Base-by-base conservation (phyloP, 2,113 vertebrate genomes). In the Psophia crepitans region DNA sequence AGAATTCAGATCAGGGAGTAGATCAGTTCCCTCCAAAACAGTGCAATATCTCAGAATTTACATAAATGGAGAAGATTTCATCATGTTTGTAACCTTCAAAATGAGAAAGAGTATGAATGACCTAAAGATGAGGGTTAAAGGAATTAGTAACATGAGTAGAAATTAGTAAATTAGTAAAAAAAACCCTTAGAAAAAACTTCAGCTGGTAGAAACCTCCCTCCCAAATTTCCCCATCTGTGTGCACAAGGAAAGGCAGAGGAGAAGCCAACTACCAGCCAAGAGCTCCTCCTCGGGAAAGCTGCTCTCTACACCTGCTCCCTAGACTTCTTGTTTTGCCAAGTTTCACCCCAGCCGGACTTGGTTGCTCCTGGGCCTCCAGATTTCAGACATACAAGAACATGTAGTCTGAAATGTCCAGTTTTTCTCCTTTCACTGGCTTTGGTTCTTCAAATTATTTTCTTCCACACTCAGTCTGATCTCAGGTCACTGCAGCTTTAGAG, bases 41-140 rank as follows among this genome's bases (percentile, higher is more conserved):
- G 12, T 21, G 13, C 12, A 43, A 1, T 57, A 28, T 3, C 3
- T 77, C 32, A 58, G 10, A 5, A 46, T 77, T 74, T 88, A 79
- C 8, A 20, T 11, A 81, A 85, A 71, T 12, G 1, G 20, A 68
- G 68, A 86, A 27, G 3, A 69, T 56, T 51, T 24, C 24, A 15
- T 14, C 1, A 0, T 18, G 5, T 5, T 27, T 39, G 3, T 19
- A 63, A 61, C 23, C 11, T 69, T 86, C 24, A 65, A 65, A 83
- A 20, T 0, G 0, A 1, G 7, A 23, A 8, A 76, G 6, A 46
- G 5, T 21, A 80, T 73, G 21, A 88, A 37, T 64, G 20, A 43
- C 9, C 2, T 80, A 56, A 71, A 71, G 1, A 43, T 4, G 12
- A 68, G 9, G 5, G 75, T 60, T 24, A 10, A 49, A 63, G 44